Evolutionary conservation across 2,113 vertebrate species (phyloP).

Genomic region (Poeciliopsis retropinna): DNA sequence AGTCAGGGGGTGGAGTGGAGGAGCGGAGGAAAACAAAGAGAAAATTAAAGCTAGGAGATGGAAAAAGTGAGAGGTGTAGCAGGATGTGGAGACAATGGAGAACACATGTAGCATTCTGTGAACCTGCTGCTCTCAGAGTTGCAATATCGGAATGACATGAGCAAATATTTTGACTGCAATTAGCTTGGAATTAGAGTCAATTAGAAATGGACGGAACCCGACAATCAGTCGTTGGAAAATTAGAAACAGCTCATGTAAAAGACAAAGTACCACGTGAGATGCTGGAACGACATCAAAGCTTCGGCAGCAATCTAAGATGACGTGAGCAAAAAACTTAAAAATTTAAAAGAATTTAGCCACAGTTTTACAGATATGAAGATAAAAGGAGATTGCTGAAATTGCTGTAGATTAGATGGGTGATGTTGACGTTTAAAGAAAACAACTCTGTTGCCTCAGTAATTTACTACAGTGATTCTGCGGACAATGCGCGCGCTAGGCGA

Average conservation of each 20-base stretch:
- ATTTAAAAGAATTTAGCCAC: constrained; percentile 25
- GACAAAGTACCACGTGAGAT: constrained; percentile 59
- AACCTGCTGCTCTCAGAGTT: constrained; percentile 52
- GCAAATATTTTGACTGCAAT: constrained; percentile 82
- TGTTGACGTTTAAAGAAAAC: constrained; percentile 60
- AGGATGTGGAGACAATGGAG: constrained; percentile 59
- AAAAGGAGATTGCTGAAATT: constrained; percentile 62
- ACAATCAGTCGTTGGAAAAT: constrained; percentile 74
- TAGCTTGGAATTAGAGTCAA: constrained; percentile 78
- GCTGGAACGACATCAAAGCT: constrained; percentile 75
- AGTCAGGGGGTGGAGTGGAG: not conserved
- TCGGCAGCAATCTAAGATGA: constrained; percentile 44
- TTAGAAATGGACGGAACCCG: constrained; percentile 70
- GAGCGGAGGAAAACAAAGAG: constrained; percentile 40
- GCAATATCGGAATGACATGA: constrained; percentile 71
- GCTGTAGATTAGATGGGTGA: constrained; percentile 57
- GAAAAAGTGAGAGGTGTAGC: constrained; percentile 61
- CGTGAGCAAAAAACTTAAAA: constrained; percentile 28
- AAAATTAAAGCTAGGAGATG: constrained; percentile 47
- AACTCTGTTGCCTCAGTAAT: constrained; percentile 31
- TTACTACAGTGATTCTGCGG: constrained; percentile 46
- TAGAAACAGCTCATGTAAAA: constrained; percentile 70
- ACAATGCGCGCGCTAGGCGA: constrained; percentile 42
- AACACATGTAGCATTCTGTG: constrained; percentile 63
- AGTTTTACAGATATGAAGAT: constrained; percentile 61